Evolutionary conservation across 2,888 invertebrate species (phyloP).

Genomic region (Agriotes lineatus): DNA sequence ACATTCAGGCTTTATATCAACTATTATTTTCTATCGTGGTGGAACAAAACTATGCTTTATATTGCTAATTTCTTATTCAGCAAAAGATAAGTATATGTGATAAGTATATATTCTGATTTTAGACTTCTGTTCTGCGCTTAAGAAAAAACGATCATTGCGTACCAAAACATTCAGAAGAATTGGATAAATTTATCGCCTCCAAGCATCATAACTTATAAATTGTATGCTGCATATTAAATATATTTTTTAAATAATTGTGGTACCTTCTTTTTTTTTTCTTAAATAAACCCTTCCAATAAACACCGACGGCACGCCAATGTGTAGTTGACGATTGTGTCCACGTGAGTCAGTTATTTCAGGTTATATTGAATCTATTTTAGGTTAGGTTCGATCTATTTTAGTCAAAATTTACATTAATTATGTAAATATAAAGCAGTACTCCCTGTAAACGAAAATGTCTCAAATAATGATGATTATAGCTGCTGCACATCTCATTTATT

Average conservation of each 20-base stretch:
- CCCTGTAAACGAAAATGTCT: constrained; percentile 71
- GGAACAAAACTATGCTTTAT: too few species aligned
- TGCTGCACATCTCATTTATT: constrained; percentile 83
- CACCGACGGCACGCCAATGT: not conserved
- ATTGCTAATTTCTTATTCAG: too few species aligned
- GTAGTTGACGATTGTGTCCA: constrained; percentile 6
- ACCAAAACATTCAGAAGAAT: not conserved
- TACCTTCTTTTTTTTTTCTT: not conserved
- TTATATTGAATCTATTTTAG: constrained; percentile 42
- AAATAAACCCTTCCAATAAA: not conserved
- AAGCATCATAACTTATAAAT: too few species aligned
- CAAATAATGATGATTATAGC: constrained; percentile 81
- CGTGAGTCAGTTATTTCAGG: constrained; percentile 21
- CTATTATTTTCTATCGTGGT: too few species aligned
- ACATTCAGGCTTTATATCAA: too few species aligned
- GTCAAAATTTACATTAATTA: constrained; percentile 52
- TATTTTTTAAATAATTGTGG: not conserved
- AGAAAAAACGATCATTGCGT: constrained; percentile 3
- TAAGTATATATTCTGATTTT: constrained; percentile 24
- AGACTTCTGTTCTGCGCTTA: constrained; percentile 32
- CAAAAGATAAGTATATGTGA: too few species aligned
- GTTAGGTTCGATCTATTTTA: constrained; percentile 58
- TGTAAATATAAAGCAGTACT: constrained; percentile 52
- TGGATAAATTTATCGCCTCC: not conserved
- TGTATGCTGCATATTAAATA: not conserved